Evolutionary conservation across 1,140 invertebrate genomes (phyloP).

Genomic region (Drosophila ambigua): DNA sequence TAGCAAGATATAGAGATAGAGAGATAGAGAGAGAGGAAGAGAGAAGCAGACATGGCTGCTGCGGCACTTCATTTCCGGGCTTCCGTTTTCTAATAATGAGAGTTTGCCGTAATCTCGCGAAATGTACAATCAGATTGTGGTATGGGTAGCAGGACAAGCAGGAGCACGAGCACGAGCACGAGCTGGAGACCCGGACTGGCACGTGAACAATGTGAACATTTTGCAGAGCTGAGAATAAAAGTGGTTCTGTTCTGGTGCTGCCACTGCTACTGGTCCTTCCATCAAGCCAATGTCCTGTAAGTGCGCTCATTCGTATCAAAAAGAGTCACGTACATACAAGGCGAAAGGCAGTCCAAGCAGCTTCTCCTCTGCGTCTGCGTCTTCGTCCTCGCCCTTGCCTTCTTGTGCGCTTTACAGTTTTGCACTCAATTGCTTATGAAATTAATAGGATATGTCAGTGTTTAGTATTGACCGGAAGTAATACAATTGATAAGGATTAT

Average conservation of each 20-base stretch:
- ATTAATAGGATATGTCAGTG: slow-evolving; percentile 83
- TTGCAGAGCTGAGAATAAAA: slow-evolving; percentile 27
- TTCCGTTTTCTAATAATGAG: slow-evolving; percentile 81
- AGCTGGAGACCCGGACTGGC: slow-evolving; percentile 25
- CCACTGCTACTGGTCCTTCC: slow-evolving; percentile 16
- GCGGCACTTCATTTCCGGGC: slow-evolving; percentile 78
- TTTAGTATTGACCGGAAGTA: slow-evolving; percentile 83
- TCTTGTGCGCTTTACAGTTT: slow-evolving; percentile 73
- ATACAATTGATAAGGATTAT: slow-evolving; percentile 83
- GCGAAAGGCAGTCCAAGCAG: slow-evolving; percentile 30
- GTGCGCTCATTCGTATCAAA: slow-evolving; percentile 74
- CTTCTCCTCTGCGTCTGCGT: slow-evolving; percentile 7
- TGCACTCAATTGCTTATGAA: slow-evolving; percentile 83
- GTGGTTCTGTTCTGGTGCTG: slow-evolving; percentile 5
- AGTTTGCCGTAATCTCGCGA: slow-evolving; percentile 78
- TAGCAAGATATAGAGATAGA: not conserved
- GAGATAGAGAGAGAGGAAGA: not conserved
- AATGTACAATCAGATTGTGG: slow-evolving; percentile 63
- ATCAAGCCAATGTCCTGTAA: slow-evolving; percentile 63
- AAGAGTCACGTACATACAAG: slow-evolving; percentile 72
- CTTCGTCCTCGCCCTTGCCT: slow-evolving; percentile 9
- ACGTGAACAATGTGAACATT: slow-evolving; percentile 77
- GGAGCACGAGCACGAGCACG: too few relatives aligned
- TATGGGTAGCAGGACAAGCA: too few relatives aligned
- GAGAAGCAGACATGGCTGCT: not conserved